A percentile compares a stretch with the other conserved stretches of the same genome.
phyloP scores from a whole-genome alignment of 2,113 vertebrate genomes.

The Neofelis nebulosa region DNA sequence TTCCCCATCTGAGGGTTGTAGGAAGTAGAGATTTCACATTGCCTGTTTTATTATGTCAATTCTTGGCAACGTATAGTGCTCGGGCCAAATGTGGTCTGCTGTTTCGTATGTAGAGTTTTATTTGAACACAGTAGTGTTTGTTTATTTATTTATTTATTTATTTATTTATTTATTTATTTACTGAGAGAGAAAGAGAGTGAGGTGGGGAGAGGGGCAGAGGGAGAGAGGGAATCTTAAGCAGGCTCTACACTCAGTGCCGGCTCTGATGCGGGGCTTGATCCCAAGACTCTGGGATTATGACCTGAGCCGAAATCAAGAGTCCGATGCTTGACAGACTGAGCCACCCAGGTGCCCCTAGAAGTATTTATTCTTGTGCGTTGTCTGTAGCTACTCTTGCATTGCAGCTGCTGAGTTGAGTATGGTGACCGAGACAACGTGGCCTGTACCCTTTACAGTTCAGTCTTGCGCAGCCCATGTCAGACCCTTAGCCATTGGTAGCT shows the following conservation, averaged over 20 bases:
- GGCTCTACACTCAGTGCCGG: no score
- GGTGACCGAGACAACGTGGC: background rate
- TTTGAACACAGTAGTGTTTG: background rate
- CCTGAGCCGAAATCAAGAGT: no score
- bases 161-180: background rate
- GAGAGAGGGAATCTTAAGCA: no score
- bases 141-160: background rate
- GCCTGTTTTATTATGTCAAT: background rate
- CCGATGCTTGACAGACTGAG: no score
- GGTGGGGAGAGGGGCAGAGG: no score
- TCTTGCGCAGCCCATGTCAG: background rate
- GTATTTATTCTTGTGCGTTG: background rate
- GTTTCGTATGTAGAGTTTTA: background rate
- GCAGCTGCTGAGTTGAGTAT: background rate
- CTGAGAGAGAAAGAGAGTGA: no score
- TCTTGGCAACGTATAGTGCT: background rate
- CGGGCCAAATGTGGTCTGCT: background rate
- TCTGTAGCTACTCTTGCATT: background rate
- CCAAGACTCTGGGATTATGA: no score
- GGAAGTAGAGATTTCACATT: background rate
- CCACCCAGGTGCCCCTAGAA: no score
- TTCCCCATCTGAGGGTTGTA: background rate
- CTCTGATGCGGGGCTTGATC: no score
- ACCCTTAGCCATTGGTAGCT: background rate
- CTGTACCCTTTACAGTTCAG: background rate